phyloP scores from a whole-genome alignment of 1,140 invertebrate species.

The Gonatopus flavifemur region DNA sequence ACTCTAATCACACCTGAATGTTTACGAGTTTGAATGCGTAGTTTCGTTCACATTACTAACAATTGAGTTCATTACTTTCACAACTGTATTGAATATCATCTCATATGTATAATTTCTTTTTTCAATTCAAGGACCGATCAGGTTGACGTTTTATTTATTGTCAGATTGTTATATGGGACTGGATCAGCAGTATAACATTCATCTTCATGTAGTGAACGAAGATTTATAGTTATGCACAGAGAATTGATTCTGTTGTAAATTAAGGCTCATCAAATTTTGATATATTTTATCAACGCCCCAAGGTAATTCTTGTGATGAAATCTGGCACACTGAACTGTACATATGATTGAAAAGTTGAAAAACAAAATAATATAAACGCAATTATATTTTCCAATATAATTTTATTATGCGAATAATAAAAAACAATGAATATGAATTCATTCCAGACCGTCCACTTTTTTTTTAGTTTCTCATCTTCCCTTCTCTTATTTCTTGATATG shows the following conservation, averaged over 20 bases:
- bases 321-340: too few species aligned
- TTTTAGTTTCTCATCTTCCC: too few species aligned
- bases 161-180: constrained; percentile 94
- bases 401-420: constrained; percentile 25
- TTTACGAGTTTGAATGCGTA: too few species aligned
- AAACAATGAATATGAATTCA: constrained; percentile 23
- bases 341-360: not conserved
- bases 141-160: constrained; percentile 84
- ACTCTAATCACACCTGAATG: too few species aligned
- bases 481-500: constrained; percentile 25
- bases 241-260: too few species aligned
- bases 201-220: constrained; percentile 60
- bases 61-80: constrained; percentile 3
- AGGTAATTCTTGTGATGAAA: too few species aligned
- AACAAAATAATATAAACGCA: constrained; percentile 2
- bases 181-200: constrained; percentile 88
- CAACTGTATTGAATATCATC: too few species aligned
- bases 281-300: not conserved
- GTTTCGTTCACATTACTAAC: too few species aligned
- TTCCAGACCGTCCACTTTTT: too few species aligned
- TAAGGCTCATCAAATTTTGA: not conserved
- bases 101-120: too few species aligned
- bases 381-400: constrained; percentile 12
- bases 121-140: constrained; percentile 64
- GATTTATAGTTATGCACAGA: too few species aligned